Conservation (phyloP, 2,888 invertebrate genomes). For the Choreutis nemorana region DNA sequence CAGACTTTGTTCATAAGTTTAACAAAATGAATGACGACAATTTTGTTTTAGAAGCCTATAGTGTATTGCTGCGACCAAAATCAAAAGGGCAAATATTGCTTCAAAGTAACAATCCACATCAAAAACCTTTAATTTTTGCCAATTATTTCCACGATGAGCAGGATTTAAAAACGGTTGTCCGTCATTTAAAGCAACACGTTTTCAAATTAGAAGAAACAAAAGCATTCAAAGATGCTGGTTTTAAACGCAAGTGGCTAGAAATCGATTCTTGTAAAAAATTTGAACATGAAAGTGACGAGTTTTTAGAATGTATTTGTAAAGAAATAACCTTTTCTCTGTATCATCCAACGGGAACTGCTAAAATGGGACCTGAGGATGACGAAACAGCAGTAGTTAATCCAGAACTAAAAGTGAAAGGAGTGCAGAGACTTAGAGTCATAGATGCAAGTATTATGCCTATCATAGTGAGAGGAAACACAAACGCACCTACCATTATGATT, state of each 20-base stretch:
- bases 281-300: slow-evolving; percentile 22
- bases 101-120: slow-evolving; percentile 69
- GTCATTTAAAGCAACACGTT: slow-evolving; percentile 22
- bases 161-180: slow-evolving; percentile 47
- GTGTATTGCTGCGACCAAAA: slow-evolving; percentile 70
- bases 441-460: slow-evolving; percentile 74
- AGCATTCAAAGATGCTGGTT: slow-evolving; percentile 24
- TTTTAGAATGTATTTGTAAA: slow-evolving; percentile 28
- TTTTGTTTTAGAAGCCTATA: slow-evolving; percentile 48
- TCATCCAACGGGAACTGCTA: slow-evolving; percentile 73
- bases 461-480: slow-evolving; percentile 69
- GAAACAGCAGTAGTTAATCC: slow-evolving; percentile 61
- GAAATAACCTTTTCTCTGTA: slow-evolving; percentile 61
- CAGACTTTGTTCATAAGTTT: slow-evolving; percentile 24
- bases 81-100: slow-evolving; percentile 74
- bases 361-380: slow-evolving; percentile 65
- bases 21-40: slow-evolving; percentile 25
- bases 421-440: slow-evolving; percentile 64
- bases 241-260: slow-evolving; percentile 31
- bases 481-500: slow-evolving; percentile 71
- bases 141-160: slow-evolving; percentile 68
- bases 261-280: slow-evolving; percentile 29
- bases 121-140: slow-evolving; percentile 70
- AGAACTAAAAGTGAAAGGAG: slow-evolving; percentile 59
- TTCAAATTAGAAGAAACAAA: slow-evolving; percentile 26